These are phyloP conservation scores for Acromyrmex echinatior DNA, from an alignment of 1,140 invertebrate species.

Conservation along the genomic window DNA sequence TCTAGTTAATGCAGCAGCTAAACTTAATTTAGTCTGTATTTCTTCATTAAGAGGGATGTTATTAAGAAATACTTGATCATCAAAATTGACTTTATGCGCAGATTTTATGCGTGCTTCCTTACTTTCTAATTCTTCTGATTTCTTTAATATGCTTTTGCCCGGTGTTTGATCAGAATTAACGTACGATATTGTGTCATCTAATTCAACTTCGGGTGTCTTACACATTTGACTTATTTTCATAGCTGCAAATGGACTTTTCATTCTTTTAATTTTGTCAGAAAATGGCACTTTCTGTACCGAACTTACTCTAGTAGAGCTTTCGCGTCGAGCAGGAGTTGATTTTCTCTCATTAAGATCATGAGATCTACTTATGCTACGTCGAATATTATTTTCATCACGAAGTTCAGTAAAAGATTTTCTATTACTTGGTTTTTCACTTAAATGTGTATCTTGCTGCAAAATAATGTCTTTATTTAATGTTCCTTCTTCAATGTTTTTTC, in stretches of 20 bases:
- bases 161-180: slow-evolving; percentile 83
- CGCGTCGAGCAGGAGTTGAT: neutral
- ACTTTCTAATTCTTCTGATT: slow-evolving; percentile 58
- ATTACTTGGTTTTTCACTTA: neutral
- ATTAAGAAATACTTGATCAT: slow-evolving; percentile 67
- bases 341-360: neutral
- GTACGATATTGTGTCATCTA: slow-evolving; percentile 80
- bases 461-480: neutral
- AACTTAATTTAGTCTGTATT: slow-evolving; percentile 40
- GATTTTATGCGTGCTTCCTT: slow-evolving; percentile 67
- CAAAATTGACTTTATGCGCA: slow-evolving; percentile 72
- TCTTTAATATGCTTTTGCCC: slow-evolving; percentile 83
- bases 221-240: slow-evolving; percentile 80
- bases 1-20: slow-evolving; percentile 63
- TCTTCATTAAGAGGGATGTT: slow-evolving; percentile 71
- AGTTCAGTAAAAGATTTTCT: neutral
- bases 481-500: slow-evolving; percentile 65
- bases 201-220: slow-evolving; percentile 80
- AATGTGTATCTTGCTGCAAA: neutral
- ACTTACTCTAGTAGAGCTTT: slow-evolving; percentile 12
- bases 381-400: neutral
- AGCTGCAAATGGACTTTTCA: slow-evolving; percentile 74
- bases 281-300: slow-evolving; percentile 66
- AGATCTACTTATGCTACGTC: slow-evolving; percentile 14
- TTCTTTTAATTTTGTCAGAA: slow-evolving; percentile 53